Evolutionary conservation across 2,113 vertebrate species (phyloP).

Genomic region (Protomyctophum bolini): DNA sequence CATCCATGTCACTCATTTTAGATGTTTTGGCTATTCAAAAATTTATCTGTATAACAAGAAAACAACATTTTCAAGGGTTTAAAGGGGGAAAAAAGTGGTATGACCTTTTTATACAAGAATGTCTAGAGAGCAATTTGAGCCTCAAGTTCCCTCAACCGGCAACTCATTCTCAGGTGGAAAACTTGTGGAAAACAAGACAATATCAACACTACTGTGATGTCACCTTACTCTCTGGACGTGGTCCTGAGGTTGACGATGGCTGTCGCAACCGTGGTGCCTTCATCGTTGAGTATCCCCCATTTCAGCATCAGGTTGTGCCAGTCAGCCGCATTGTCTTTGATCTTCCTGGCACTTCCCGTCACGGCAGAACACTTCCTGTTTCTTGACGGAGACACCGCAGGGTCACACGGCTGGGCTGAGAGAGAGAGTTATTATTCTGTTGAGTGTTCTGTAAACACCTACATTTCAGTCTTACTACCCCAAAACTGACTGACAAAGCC

Average conservation of each 20-base stretch:
- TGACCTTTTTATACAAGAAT: not conserved
- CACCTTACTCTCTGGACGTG: constrained; percentile 78
- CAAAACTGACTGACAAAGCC: too few relatives aligned
- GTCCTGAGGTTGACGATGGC: constrained; percentile 84
- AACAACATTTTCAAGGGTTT: not conserved
- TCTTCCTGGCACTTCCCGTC: constrained; percentile 87
- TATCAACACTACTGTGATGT: not conserved
- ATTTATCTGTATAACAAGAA: too few relatives aligned
- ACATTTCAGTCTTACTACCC: too few relatives aligned
- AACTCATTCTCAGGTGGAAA: too few relatives aligned
- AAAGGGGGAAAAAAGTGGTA: not conserved
- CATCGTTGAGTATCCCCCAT: constrained; percentile 88
- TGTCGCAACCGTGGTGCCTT: constrained; percentile 77
- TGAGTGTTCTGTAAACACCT: not conserved
- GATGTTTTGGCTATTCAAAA: too few relatives aligned
- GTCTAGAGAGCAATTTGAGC: not conserved
- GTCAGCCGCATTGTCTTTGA: constrained; percentile 93
- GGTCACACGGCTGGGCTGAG: constrained; percentile 27
- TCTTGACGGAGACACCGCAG: constrained; percentile 45
- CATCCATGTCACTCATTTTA: too few relatives aligned
- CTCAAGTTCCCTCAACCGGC: too few relatives aligned
- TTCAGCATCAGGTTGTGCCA: constrained; percentile 94
- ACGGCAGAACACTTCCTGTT: constrained; percentile 79
- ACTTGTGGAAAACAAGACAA: too few relatives aligned
- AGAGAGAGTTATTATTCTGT: not conserved